phyloP scores from a whole-genome alignment of 2,888 invertebrate genomes.

The Yponomeuta plumbellus region DNA sequence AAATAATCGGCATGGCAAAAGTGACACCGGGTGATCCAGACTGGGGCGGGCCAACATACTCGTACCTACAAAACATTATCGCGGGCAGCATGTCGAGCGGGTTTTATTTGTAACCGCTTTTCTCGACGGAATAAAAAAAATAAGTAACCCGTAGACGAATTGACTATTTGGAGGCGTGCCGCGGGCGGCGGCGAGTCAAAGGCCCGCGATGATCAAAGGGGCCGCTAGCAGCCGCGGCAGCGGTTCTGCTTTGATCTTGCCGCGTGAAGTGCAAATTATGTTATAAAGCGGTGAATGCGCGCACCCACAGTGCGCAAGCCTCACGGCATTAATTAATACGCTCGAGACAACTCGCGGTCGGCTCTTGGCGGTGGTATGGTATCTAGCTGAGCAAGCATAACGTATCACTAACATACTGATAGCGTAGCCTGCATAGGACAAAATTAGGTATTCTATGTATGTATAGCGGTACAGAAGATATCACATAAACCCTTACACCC shows the following conservation, averaged over 20 bases:
- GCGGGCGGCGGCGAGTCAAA: conserved; percentile 63
- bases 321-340: conserved; percentile 64
- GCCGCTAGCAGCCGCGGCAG: conserved; percentile 64
- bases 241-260: conserved; percentile 61
- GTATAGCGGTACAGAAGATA: too few species aligned
- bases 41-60: too few species aligned
- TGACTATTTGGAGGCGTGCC: conserved; percentile 71
- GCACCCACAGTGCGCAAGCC: conserved; percentile 46
- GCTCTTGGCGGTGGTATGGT: background rate
- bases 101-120: conserved; percentile 20
- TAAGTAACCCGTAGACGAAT: conserved; percentile 62
- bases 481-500: too few species aligned
- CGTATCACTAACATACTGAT: too few species aligned
- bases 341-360: conserved; percentile 3
- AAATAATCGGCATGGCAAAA: background rate
- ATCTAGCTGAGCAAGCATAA: background rate
- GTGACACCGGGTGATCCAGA: too few species aligned
- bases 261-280: conserved; percentile 77
- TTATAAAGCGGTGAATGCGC: conserved; percentile 73
- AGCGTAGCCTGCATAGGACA: too few species aligned
- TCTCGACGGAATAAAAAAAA: background rate
- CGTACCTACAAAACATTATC: too few species aligned
- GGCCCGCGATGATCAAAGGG: conserved; percentile 71
- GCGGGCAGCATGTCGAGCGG: background rate
- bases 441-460: too few species aligned